A percentile compares a stretch with the other conserved stretches of the same genome.
phyloP scores from a whole-genome alignment of 92 coral and sea anemone genomes.

The Metridium senile region DNA sequence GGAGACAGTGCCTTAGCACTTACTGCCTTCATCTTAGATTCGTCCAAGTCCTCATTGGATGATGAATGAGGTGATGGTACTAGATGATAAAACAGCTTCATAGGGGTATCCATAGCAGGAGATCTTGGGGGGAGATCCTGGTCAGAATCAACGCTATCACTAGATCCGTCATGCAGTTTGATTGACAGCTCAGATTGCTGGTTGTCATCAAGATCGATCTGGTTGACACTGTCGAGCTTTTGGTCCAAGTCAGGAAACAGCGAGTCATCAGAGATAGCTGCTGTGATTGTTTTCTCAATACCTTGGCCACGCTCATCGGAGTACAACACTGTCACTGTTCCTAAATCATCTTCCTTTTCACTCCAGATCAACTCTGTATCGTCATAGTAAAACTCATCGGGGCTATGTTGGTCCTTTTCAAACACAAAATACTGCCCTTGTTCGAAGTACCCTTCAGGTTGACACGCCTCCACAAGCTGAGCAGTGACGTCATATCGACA shows the following conservation, averaged over 20 bases:
- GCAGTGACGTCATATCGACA: constrained; percentile 60
- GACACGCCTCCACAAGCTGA: constrained; percentile 73
- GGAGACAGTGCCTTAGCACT: constrained; percentile 72
- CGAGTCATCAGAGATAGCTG: constrained; percentile 68
- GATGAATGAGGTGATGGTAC: constrained; percentile 96
- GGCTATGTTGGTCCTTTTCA: constrained; percentile 67
- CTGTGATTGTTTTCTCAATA: constrained; percentile 29
- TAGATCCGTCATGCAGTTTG: constrained; percentile 22
- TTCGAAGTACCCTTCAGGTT: constrained; percentile 52
- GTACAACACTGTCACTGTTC: constrained; percentile 60
- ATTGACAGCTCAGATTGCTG: constrained; percentile 20
- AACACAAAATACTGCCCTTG: constrained; percentile 45
- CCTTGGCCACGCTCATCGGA: constrained; percentile 61
- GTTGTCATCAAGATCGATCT: constrained; percentile 4
- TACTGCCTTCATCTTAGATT: constrained; percentile 50
- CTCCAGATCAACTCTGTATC: constrained; percentile 78
- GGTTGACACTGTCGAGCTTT: constrained; percentile 27
- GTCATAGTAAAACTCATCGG: constrained; percentile 81
- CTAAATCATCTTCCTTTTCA: constrained; percentile 70
- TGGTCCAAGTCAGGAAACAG: constrained; percentile 54
- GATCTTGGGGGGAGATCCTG: constrained; percentile 86
- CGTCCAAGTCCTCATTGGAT: constrained; percentile 84
- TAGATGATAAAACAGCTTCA: constrained; percentile 90
- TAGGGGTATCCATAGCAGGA: constrained; percentile 91
- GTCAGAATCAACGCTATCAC: constrained; percentile 53